Evolutionary conservation across 2,888 invertebrate genomes (phyloP), one percentile per base, ranked within the genome.

Genomic region (Salticus scenicus): DNA sequence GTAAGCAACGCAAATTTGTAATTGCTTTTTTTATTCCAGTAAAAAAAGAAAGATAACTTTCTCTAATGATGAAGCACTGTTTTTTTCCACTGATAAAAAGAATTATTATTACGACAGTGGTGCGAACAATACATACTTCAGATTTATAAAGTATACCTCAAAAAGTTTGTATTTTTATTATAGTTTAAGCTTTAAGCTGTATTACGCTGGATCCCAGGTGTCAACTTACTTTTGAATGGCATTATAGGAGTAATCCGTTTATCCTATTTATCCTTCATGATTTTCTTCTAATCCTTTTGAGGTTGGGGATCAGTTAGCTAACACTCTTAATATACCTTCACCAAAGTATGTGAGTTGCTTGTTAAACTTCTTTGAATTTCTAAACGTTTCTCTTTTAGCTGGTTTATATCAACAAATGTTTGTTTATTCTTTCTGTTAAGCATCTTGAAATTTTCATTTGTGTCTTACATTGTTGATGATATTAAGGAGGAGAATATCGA

Each of bases 201-300:
- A 57, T 57, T 57, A 57, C 57, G 24, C 24, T 5, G 57, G 57
- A 57, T 57, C 57, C 57, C 57, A 57, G 57, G 57, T 57, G 57
- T 57, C 57, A 57, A 57, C 57, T 57, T 57, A 57, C 57, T 57
- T 57, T 57, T 57, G 57, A 57, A 57, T 57, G 57, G 57, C 57
- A 57, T 57, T 57, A 57, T 57, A 57, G 57, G 24, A 57, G 24
- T 57, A 57, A 57, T 57, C 57, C 57, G 57, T 57, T 57, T 57
- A 57, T 57, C 57, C 24, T 57, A 57, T 57, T 57, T 57, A 57
- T 57, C 57, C 57, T 57, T 57, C 57, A 24, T 57, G 57, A 57
- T 57, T 57, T 57, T 57, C 57, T 57, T 57, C 57, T 57, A 57
- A 57, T 57, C 57, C 57, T 57, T 57, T 57, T 57, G 57, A 24